Base-by-base conservation (phyloP, 2,113 vertebrate species). In the Nesoenas mayeri region DNA sequence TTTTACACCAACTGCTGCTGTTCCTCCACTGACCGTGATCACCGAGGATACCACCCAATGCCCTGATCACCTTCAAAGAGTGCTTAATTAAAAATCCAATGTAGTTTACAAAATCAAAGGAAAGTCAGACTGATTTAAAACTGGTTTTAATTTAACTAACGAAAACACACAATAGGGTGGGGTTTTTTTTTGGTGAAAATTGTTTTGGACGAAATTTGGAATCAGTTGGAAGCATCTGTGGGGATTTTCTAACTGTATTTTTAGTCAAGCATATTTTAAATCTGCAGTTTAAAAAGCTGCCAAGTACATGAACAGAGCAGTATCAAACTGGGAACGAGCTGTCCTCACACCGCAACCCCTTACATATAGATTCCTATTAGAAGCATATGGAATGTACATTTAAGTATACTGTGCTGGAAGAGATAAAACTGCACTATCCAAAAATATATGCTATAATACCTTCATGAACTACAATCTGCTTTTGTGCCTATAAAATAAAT, bases 401-500 rank as follows among this genome's bases (percentile, higher is more conserved):
- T 21, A 69, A 74, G 56, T 0, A 0, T 31, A 24, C 72, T 47
- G 67, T 36, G 64, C 85, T 88, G 77, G 72, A 90, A 79, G 75
- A 96, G 79, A 95, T 91, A 84, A 85, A 97, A 75, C 53, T 69
- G 85, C 87, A 71, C 78, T 90, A 95, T 77, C 87, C 93, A 79
- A 34, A 95, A 88, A 83, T 85, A 91, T 87, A 65, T 3, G 54
- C 51, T 71, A 12, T 93, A 96, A 93, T 62, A 73, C 78, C 47
- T 71, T 79, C 79, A 69, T n/a, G 86, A 92, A 95, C 77, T 85
- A 47, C 95, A 96, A 85, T 91, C 84, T 80, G 47, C 80, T 96
- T 90, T 86, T 92, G 92, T 91, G 91, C 88, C 81, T 75, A 72
- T 66, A 93, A 85, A 89, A 93, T 83, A 96, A 91, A 93, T 83